phyloP scores from a whole-genome alignment of 2,888 invertebrate species.

The Drosophila glabriapex region DNA sequence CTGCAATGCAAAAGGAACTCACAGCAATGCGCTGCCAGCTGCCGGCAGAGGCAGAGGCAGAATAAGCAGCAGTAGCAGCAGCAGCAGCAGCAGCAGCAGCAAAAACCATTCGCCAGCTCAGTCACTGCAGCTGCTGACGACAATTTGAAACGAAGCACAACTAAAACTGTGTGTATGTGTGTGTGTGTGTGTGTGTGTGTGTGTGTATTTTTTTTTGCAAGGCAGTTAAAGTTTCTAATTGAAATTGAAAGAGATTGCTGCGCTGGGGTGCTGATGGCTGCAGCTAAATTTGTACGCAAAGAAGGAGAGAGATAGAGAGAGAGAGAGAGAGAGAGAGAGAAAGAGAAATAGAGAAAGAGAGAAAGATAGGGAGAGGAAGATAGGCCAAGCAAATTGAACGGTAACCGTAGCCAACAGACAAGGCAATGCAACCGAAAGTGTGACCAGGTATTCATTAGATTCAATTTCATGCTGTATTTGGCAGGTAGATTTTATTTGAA shows the following conservation, averaged over 20 bases:
- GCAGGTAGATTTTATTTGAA: not conserved
- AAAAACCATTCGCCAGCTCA: constrained; percentile 25
- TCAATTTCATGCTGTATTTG: not conserved
- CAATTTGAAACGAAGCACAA: constrained; percentile 54
- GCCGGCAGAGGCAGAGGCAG: constrained; percentile 18
- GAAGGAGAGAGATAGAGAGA: not conserved
- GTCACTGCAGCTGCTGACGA: constrained; percentile 59
- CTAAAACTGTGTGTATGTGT: constrained; percentile 18
- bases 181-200: constrained; percentile 14
- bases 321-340: not conserved
- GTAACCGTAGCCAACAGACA: constrained; percentile 12
- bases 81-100: constrained; percentile 4
- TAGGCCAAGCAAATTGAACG: constrained; percentile 27
- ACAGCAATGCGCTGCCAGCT: constrained; percentile 42
- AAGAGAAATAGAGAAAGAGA: not conserved
- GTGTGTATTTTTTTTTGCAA: constrained; percentile 26
- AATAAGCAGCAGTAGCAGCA: constrained; percentile 1
- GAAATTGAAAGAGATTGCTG: constrained; percentile 72
- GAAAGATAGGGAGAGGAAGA: not conserved
- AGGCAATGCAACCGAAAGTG: constrained; percentile 12
- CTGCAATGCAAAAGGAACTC: constrained; percentile 48
- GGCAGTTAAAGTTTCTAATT: constrained; percentile 78
- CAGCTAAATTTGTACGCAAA: constrained; percentile 44
- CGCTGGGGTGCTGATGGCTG: constrained; percentile 47
- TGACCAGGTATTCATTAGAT: constrained; percentile 12